Evolutionary conservation across 2,113 vertebrate species (phyloP).

Genomic region (Girardinichthys multiradiatus): DNA sequence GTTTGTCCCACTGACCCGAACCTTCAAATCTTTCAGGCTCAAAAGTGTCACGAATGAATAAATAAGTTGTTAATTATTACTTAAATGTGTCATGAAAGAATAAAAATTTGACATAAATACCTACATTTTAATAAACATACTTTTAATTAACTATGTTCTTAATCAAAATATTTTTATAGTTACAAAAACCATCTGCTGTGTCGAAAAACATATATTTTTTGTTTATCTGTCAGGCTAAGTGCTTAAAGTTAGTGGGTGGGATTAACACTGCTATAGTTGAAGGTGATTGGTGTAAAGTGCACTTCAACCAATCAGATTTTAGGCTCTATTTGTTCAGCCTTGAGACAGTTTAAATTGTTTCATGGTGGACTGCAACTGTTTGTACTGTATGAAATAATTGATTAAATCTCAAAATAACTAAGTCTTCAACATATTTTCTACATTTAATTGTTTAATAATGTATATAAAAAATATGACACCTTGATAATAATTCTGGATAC

Average conservation of each 20-base stretch:
- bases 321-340: background rate
- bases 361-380: too few relatives aligned
- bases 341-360: background rate
- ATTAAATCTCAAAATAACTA: background rate
- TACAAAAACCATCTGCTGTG: too few relatives aligned
- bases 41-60: too few relatives aligned
- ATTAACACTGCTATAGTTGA: background rate
- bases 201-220: too few relatives aligned
- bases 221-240: background rate
- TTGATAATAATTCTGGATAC: background rate
- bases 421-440: too few relatives aligned
- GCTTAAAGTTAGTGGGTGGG: background rate
- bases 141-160: too few relatives aligned
- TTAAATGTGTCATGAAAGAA: background rate
- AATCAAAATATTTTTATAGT: too few relatives aligned
- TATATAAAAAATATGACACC: too few relatives aligned
- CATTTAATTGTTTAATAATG: too few relatives aligned
- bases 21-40: background rate
- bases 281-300: too few relatives aligned
- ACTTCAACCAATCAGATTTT: background rate
- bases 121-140: too few relatives aligned
- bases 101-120: background rate
- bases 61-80: background rate
- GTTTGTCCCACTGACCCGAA: background rate
- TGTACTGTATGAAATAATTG: background rate